These are phyloP conservation scores for Tachyglossus aculeatus DNA, from an alignment of 2,797 vertebrate species.

Conservation along the genomic window DNA sequence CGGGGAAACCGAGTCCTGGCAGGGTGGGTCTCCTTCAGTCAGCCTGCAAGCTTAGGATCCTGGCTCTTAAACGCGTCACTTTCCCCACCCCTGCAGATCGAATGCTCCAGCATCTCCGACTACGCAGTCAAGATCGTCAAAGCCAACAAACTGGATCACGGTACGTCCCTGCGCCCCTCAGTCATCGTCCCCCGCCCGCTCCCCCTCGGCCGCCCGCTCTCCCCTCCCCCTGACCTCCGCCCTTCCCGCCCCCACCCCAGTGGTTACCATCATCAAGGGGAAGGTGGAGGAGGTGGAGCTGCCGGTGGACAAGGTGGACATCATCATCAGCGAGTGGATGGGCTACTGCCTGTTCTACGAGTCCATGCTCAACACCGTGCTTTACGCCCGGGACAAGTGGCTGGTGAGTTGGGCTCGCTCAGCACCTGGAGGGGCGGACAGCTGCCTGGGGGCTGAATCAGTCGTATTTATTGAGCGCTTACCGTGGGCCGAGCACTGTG, in stretches of 20 bases:
- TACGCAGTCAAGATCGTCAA: constrained; percentile 95
- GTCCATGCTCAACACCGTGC: constrained; percentile 94
- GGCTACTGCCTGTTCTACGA: constrained; percentile 95
- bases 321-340: constrained; percentile 97
- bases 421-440: rapidly evolving
- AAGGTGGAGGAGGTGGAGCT: constrained; percentile 94
- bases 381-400: constrained; percentile 93
- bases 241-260: constrained; percentile 56
- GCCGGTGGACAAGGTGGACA: constrained; percentile 89
- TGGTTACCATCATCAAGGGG: constrained; percentile 93
- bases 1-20: too few relatives aligned
- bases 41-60: neutral
- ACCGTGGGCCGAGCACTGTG: too few relatives aligned
- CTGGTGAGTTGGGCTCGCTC: constrained; percentile 78
- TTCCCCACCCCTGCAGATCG: constrained; percentile 77
- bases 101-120: constrained; percentile 94
- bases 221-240: neutral
- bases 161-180: constrained; percentile 67
- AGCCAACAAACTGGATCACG: constrained; percentile 91
- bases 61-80: too few relatives aligned
- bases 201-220: neutral
- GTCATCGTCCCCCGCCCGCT: too few relatives aligned
- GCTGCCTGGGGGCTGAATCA: neutral
- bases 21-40: too few relatives aligned
- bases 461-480: rapidly evolving